Conservation (phyloP, 1,140 invertebrate genomes). For the Pomacea maculata region DNA sequence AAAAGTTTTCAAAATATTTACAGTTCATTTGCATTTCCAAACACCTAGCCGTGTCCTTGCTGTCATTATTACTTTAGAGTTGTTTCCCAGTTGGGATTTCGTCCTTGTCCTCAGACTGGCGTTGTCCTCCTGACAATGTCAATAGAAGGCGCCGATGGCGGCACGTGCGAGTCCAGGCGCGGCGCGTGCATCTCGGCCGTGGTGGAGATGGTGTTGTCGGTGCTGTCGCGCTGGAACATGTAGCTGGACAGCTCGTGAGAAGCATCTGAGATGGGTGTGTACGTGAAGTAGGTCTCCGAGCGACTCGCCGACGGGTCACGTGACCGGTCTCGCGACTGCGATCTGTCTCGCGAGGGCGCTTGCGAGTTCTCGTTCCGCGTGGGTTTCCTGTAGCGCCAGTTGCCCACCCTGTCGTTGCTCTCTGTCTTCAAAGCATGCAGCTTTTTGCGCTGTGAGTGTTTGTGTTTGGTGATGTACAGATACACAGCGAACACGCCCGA, state of each 20-base stretch:
- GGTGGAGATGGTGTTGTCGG: constrained; percentile 62
- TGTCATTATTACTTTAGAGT: neutral
- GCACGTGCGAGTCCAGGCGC: constrained; percentile 27
- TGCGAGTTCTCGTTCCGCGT: constrained; percentile 33
- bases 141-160: constrained; percentile 33
- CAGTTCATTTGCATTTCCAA: neutral
- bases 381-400: constrained; percentile 15
- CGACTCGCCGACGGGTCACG: constrained; percentile 58
- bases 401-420: constrained; percentile 36
- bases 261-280: constrained; percentile 62
- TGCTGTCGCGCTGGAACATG: constrained; percentile 55
- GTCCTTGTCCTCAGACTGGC: constrained; percentile 38
- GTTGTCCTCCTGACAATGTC: constrained; percentile 53
- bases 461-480: constrained; percentile 63
- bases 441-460: constrained; percentile 61
- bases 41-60: neutral
- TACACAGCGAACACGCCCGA: constrained; percentile 65
- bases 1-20: neutral
- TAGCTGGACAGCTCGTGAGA: constrained; percentile 64
- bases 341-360: constrained; percentile 50
- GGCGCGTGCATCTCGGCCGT: constrained; percentile 58
- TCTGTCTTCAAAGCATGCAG: constrained; percentile 50
- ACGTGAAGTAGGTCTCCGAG: constrained; percentile 63
- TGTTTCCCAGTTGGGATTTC: neutral
- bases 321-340: constrained; percentile 55